phyloP scores from a whole-genome alignment of 2,888 invertebrate species.

The Drosophila anomalata region DNA sequence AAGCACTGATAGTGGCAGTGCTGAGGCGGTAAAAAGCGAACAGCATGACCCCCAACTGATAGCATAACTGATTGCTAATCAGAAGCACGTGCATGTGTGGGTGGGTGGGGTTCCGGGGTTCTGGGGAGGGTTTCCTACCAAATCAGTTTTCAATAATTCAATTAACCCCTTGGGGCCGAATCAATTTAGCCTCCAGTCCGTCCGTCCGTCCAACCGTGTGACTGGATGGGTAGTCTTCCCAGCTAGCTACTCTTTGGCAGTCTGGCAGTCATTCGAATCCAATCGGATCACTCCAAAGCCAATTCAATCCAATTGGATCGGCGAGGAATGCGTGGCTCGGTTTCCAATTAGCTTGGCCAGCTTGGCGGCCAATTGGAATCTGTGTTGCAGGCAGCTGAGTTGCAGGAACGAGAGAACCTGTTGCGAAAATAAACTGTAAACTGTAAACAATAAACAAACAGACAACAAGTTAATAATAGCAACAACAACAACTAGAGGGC shows the following conservation, averaged over 20 bases:
- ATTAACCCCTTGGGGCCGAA: slow-evolving; percentile 79
- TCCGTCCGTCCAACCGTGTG: slow-evolving; percentile 13
- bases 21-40: background rate
- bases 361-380: slow-evolving; percentile 37
- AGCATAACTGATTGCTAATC: slow-evolving; percentile 46
- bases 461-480: slow-evolving; percentile 14
- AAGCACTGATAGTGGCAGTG: slow-evolving; percentile 30
- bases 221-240: background rate
- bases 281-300: slow-evolving; percentile 17
- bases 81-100: slow-evolving; percentile 48
- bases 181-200: slow-evolving; percentile 55
- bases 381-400: background rate
- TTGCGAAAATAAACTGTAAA: slow-evolving; percentile 64
- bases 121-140: slow-evolving; percentile 14
- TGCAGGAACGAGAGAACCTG: slow-evolving; percentile 37
- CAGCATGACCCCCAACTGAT: slow-evolving; percentile 39
- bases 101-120: background rate
- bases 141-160: slow-evolving; percentile 74
- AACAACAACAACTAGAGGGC: slow-evolving; percentile 9
- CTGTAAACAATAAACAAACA: slow-evolving; percentile 38
- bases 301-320: slow-evolving; percentile 33
- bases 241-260: too few relatives aligned
- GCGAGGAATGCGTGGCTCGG: slow-evolving; percentile 8
- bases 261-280: background rate
- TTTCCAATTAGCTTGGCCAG: slow-evolving; percentile 57